Conservation (phyloP, 2,113 vertebrate species). For the Trematocara macrostoma region DNA sequence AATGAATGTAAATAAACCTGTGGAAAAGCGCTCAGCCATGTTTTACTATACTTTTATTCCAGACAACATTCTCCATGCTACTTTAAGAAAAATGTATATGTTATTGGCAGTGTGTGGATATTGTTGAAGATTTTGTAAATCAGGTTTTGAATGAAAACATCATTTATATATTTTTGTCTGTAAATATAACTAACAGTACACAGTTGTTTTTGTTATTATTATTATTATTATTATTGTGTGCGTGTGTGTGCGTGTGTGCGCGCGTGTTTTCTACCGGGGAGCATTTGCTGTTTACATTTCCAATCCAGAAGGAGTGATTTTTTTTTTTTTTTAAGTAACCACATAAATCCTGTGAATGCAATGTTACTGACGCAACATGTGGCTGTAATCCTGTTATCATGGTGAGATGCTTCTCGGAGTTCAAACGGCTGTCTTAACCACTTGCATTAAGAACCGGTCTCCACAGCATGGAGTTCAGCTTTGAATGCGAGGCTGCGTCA, state of each 20-base stretch:
- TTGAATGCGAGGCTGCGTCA: background rate
- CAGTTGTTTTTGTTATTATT: background rate
- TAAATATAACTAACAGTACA: conserved; percentile 23
- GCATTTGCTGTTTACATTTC: background rate
- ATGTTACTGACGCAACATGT: background rate
- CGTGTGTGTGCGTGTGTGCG: background rate
- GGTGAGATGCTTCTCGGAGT: background rate
- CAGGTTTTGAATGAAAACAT: background rate
- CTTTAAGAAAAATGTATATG: background rate
- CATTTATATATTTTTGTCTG: background rate
- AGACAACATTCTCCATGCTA: background rate
- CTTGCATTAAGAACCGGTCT: background rate
- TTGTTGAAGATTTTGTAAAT: background rate
- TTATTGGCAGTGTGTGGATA: background rate
- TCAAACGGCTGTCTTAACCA: background rate
- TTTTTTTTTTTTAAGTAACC: background rate
- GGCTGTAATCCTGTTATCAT: background rate
- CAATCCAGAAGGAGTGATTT: background rate
- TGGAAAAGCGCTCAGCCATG: background rate
- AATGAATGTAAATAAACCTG: background rate
- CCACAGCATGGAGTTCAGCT: background rate
- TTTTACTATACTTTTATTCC: conserved; percentile 9
- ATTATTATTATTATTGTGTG: background rate
- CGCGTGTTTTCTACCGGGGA: background rate
- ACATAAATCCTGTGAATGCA: background rate